A percentile compares a stretch with the other conserved stretches of the same genome.
Conservation (phyloP, 2,113 vertebrate species). For the Dromaius novaehollandiae region DNA sequence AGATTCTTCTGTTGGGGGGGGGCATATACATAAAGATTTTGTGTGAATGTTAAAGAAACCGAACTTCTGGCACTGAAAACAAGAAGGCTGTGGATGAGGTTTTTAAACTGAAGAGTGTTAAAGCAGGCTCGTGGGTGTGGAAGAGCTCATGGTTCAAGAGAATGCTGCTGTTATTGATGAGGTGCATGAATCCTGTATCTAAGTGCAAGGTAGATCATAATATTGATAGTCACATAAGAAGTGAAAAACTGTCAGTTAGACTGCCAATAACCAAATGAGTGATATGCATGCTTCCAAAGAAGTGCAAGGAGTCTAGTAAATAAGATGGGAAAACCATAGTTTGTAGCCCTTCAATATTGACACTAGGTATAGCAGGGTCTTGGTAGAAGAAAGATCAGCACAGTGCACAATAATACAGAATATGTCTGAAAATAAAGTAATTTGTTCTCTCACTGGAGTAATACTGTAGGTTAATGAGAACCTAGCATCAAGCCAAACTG, state of each 20-base stretch:
- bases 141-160: not conserved
- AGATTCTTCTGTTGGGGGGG: not conserved
- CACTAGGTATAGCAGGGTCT: fast-evolving
- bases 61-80: not conserved
- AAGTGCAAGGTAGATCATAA: not conserved
- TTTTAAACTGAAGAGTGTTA: not conserved
- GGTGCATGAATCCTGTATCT: not conserved
- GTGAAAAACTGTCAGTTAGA: not conserved
- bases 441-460: not conserved
- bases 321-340: not conserved
- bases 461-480: not conserved
- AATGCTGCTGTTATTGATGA: not conserved
- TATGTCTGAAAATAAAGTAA: not conserved
- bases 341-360: not conserved
- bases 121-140: not conserved
- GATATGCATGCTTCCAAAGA: not conserved
- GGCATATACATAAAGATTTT: not conserved
- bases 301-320: not conserved
- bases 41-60: not conserved
- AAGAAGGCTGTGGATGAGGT: not conserved
- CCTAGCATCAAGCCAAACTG: not conserved
- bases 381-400: not conserved
- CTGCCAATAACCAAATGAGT: not conserved
- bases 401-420: not conserved
- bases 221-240: not conserved